Evolutionary conservation across 2,797 vertebrate species (phyloP), one percentile per base, ranked within the genome.

Genomic region (Onychomys torridus): DNA sequence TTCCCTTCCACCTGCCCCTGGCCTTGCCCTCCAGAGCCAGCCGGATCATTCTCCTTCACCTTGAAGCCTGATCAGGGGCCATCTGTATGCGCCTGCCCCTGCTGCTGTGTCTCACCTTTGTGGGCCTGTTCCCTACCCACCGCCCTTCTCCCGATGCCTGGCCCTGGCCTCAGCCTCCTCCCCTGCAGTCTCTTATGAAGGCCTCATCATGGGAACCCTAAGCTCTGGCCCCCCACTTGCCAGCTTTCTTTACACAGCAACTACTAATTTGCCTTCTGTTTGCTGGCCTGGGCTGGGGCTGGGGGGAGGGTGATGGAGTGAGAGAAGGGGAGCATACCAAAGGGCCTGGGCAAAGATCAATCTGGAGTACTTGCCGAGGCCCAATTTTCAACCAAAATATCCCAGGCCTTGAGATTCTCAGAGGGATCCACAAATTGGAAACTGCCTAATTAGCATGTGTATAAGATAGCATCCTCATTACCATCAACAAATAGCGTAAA

Each of bases 381-480:
- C 78, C 52, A 49, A 43, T 43, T 32, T 65, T 63, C 92, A 87
- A 86, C 69, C 85, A 43, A 23, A 34, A 76, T 94, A 81, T 37
- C 89, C 92, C 94, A 79, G 90, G 93, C 90, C 94, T 61, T 29
- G 93, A 97, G 91, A 93, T 92, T 97, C 98, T 97, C 95, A 91
- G 55, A 94, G 96, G 96, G 95, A 97, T 84, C 86, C 5, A 96
- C 94, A 97, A 97, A 94, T 90, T 93, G 91, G 96, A 96, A 97
- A 98, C 89, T 97, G 95, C 91, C 94, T 96, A 97, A 99, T 99
- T 98, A 98, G 98, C 97, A 97, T 98, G 98, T 98, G 98, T 98
- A 96, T 98, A 98, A 98, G 98, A 97, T 97, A 98, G 98, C 97
- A 98, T 98, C 98, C 98, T 98, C 97, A 82, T 97, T 97, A 97